phyloP scores from a whole-genome alignment of 2,113 vertebrate species.

The Macrotis lagotis region DNA sequence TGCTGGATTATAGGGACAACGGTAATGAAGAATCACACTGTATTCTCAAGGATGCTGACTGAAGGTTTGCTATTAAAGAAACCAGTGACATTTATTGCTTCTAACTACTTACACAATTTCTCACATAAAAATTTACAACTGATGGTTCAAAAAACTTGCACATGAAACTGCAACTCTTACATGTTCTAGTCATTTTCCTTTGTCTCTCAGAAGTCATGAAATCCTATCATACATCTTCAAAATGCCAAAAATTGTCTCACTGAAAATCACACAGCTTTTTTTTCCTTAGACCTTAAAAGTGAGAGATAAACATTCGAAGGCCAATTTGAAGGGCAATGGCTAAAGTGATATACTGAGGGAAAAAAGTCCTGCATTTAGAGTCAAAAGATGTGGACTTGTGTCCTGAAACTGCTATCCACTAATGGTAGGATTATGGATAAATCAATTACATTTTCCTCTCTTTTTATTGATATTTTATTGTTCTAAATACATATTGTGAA shows the following conservation, averaged over 20 bases:
- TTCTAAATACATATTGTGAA: too few species aligned
- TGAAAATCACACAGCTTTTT: not conserved
- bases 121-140: not conserved
- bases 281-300: not conserved
- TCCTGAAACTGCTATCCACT: not conserved
- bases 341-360: not conserved
- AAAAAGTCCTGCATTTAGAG: not conserved
- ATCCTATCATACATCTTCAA: not conserved
- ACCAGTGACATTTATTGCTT: not conserved
- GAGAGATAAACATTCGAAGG: not conserved
- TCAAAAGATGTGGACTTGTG: not conserved
- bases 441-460: constrained; percentile 7
- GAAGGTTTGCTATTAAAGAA: not conserved
- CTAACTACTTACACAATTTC: not conserved
- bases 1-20: not conserved
- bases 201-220: not conserved
- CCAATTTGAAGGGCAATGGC: not conserved
- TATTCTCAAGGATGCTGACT: not conserved
- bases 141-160: not conserved
- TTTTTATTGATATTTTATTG: too few species aligned
- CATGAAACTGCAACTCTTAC: not conserved
- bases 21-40: not conserved
- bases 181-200: not conserved
- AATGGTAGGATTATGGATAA: not conserved
- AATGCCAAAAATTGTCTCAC: not conserved